A percentile compares a stretch with the other conserved stretches of the same genome.
Conservation (phyloP, 2,113 vertebrate species). For the Monopterus albus region DNA sequence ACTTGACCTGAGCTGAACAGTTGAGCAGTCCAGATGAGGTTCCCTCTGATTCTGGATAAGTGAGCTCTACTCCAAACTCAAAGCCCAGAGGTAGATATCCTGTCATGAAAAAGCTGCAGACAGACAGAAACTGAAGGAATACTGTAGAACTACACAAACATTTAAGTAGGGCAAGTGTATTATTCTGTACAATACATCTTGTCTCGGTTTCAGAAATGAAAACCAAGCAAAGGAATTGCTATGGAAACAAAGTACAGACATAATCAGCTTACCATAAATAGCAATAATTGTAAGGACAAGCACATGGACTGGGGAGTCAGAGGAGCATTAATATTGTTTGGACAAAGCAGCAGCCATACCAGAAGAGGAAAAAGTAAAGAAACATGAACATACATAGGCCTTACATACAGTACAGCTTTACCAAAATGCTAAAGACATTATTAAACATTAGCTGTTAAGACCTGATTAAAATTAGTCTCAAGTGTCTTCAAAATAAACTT, state of each 20-base stretch:
- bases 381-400: background rate
- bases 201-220: conserved; percentile 24
- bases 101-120: conserved; percentile 94
- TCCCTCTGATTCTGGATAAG: conserved; percentile 95
- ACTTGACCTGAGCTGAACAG: conserved; percentile 90
- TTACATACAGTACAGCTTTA: no score
- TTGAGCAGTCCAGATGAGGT: conserved; percentile 96
- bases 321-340: conserved; percentile 20
- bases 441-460: background rate
- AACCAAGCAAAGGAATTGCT: conserved; percentile 39
- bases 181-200: conserved; percentile 13
- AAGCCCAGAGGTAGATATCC: conserved; percentile 95
- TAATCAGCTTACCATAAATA: conserved; percentile 62
- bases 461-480: background rate
- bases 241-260: conserved; percentile 54
- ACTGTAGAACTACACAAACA: background rate
- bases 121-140: background rate
- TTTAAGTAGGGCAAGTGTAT: conserved; percentile 19
- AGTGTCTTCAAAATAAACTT: background rate
- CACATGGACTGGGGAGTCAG: background rate
- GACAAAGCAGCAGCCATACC: conserved; percentile 12
- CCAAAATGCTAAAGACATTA: background rate
- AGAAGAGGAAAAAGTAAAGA: background rate
- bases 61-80: conserved; percentile 95
- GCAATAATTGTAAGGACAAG: conserved; percentile 39